Evolutionary conservation across 2,888 invertebrate genomes (phyloP), one percentile per base, ranked within the genome.

Genomic region (Dolomedes plantarius): DNA sequence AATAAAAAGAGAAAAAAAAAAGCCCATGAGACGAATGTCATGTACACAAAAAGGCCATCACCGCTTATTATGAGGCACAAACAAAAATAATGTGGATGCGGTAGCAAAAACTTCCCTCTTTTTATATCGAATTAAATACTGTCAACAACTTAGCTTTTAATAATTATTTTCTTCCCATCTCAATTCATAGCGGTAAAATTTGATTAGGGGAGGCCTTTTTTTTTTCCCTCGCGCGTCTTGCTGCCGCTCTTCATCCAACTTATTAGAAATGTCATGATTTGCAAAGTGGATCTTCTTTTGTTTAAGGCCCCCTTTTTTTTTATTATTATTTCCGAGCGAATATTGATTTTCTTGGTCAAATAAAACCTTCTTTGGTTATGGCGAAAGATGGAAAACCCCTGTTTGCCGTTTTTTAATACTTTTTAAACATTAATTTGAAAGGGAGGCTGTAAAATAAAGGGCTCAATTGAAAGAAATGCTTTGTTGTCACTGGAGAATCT

Each of bases 111-210:
- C 9, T n/a, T 27, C 19, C 41, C 41, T 31, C 41, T 69, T 69
- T 69, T 67, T 67, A 19, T 19, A 11, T 41, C n/a, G 36, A 65
- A 81, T 68, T 67, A 46, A 65, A 65, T 69, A 27, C 81, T 69
- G 74, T 74, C 81, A 81, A 56, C 39, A 56, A 74, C 81, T 39
- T 74, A 68, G 16, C 62, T 65, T 68, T 68, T 74, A 64, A 72
- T 79, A 73, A 80, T 80, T 68, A 68, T 80, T 73, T 56, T 81
- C 50, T 41, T 28, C 31, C 13, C n/a, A 77, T 62, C 50, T 50
- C 56, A 29, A 56, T 80, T 68, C 80, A 80, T 74, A 62, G 28
- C 7, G n/a, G 36, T 7, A 9, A 46, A 65, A 72, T 65, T 41
- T 27, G 68, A 74, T 81, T 68, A 81, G 19, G 56, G 27, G 16